phyloP scores from a whole-genome alignment of 2,113 vertebrate genomes.

The Apodemus speciosus region DNA sequence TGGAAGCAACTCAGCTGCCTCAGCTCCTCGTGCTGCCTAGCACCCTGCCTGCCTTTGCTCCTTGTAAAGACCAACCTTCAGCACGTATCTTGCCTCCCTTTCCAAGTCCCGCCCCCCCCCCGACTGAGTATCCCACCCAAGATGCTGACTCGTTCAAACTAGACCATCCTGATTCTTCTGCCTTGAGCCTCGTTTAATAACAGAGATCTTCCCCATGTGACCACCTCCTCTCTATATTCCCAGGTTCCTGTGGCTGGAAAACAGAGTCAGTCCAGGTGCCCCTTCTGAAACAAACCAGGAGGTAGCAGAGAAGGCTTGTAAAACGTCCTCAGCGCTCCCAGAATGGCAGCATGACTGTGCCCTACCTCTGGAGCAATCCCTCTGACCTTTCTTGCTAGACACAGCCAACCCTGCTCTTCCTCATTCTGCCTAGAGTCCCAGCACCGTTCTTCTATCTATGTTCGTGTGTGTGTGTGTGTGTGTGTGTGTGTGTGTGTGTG shows the following conservation, averaged over 20 bases:
- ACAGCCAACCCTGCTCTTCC: not conserved
- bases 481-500: not conserved
- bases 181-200: not conserved
- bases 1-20: not conserved
- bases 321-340: not conserved
- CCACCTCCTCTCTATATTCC: not conserved
- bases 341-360: not conserved
- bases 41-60: not conserved
- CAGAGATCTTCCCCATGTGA: not conserved
- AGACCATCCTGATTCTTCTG: not conserved
- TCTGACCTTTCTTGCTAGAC: not conserved
- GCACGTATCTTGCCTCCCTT: not conserved
- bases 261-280: not conserved
- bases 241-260: not conserved
- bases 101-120: not conserved
- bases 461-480: not conserved
- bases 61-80: not conserved
- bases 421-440: not conserved
- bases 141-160: not conserved
- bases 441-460: not conserved
- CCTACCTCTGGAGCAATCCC: not conserved
- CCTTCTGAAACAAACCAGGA: not conserved
- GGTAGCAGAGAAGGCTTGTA: not conserved
- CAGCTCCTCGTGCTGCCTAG: not conserved
- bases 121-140: not conserved